These are phyloP conservation scores for Eustalomyia histrio DNA, from an alignment of 2,888 invertebrate species.

Conservation along the genomic window DNA sequence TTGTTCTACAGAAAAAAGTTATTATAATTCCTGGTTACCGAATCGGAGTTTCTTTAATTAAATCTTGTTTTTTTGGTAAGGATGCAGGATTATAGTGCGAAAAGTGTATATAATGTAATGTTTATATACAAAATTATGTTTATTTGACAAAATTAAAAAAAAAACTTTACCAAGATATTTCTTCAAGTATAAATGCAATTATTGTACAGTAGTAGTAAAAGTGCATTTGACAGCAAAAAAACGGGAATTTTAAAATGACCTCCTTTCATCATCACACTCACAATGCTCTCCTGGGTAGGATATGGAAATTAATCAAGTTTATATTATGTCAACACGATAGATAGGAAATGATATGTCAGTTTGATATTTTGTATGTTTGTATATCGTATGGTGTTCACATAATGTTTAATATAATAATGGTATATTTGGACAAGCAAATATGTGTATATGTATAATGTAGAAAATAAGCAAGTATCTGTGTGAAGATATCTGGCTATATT, in stretches of 20 bases:
- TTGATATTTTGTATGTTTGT: not conserved
- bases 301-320: conserved; percentile 71
- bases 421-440: not conserved
- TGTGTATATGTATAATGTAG: conserved; percentile 18
- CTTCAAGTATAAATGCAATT: conserved; percentile 15
- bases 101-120: too few relatives aligned
- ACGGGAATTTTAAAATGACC: conserved; percentile 47
- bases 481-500: conserved; percentile 22
- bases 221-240: conserved; percentile 23
- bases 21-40: too few relatives aligned
- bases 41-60: too few relatives aligned
- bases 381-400: not conserved
- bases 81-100: too few relatives aligned
- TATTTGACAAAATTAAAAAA: too few relatives aligned
- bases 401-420: not conserved
- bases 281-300: conserved; percentile 46
- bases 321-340: conserved; percentile 70
- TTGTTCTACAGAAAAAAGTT: too few relatives aligned
- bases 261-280: conserved; percentile 43
- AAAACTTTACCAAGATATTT: not conserved
- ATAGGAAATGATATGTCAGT: conserved; percentile 47
- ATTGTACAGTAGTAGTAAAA: not conserved
- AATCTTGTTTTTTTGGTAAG: too few relatives aligned
- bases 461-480: not conserved
- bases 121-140: too few relatives aligned